Base-by-base conservation (phyloP, 2,888 invertebrate species). In the Diadromus collaris region DNA sequence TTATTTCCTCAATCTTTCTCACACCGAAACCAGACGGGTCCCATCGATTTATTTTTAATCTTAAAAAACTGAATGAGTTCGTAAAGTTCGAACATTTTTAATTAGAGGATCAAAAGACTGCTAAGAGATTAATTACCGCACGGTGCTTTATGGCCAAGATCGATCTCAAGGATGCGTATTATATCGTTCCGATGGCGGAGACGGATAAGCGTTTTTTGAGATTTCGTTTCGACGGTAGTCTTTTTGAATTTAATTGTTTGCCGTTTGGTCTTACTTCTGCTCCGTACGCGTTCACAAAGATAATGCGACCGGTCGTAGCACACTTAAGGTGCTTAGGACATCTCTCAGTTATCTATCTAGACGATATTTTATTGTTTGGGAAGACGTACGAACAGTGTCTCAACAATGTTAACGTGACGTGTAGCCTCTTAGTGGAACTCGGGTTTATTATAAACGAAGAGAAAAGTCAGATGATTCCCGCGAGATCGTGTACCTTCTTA, bases 221-320 rank as follows among this genome's bases (percentile, higher is more conserved):
- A 58, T 85, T 85, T 77, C 19, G 38, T 7, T 84, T 82, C 71
- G n/a, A 73, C 2, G 75, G 56, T 6, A 54, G 19, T 19, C 24
- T 83, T 0, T 85, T 73, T 75, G 81, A 85, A 68, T 86, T 82
- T 72, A 81, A 61, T 24, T 79, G 79, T 29, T 34, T 85, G 6
- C 84, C 85, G 19, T 61, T 61, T 19, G 61, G 38, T 7, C 54
- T 54, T 6, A 24, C 24, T 13, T 24, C 54, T 19, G 54, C 54
- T 19, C 24, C 54, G 7, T 54, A 54, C 21, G 54, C 82, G 6
- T 85, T 85, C 34, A 82, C 85, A 7, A 32, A 32, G 7, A 32
- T 32, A 7, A 32, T 32, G 32, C 32, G 32, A 32, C 32, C 32
- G 32, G 13, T 80, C 1, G 48, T 68, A 3, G 46, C 51, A 2